Base-by-base conservation (phyloP, 1,140 invertebrate species). In the Atta cephalotes region DNA sequence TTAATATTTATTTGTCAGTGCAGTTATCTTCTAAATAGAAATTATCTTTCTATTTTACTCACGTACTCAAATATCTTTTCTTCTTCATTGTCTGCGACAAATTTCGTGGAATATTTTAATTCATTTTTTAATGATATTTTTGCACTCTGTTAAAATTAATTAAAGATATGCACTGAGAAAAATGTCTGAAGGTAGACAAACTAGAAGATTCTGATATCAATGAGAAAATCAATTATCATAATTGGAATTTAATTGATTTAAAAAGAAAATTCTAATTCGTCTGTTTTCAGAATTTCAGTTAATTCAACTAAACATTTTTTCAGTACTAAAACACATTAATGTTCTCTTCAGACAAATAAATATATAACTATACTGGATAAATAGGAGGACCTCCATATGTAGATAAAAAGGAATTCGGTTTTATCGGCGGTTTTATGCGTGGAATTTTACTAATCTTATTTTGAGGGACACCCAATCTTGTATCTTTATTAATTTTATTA, bases 371-470 rank as follows among this genome's bases (percentile, higher is more conserved):
- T 79, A 90, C 85, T 62, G 78, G 5, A 18, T 80, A 35, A 71
- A 51, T 3, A 2, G 1, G 56, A 12, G 63, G 53, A 28, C 85
- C 79, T 14, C 0, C 18, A 74, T 74, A 1, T 60, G n/a, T n/a
- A 62, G 9, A 0, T 51, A 45, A 16, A 68, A 58, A 39, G 35
- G n/a, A 7, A 53, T 56, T 5, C 60, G 51, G 62, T 25, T 77
- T 90, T 16, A 89, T 77, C 7, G 80, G 63, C 71, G 31, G 60
- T 21, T 76, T 90, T 16, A 82, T 72, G 3, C 88, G 80, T 16
- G 89, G 89, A 78, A 90, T 90, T 85, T 70, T 85, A n/a, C 89
- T 90, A 9, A 62, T 12, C 3, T 72, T 90, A 5, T 63, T 65
- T 49, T 60, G 65, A 2, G 28, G 51, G n/a, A 56, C 12, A 6